Percentiles rank a stretch among this genome's conserved stretches.
These are phyloP conservation scores for Aegithalos caudatus DNA, from an alignment of 2,113 vertebrate genomes.

Conservation along the genomic window DNA sequence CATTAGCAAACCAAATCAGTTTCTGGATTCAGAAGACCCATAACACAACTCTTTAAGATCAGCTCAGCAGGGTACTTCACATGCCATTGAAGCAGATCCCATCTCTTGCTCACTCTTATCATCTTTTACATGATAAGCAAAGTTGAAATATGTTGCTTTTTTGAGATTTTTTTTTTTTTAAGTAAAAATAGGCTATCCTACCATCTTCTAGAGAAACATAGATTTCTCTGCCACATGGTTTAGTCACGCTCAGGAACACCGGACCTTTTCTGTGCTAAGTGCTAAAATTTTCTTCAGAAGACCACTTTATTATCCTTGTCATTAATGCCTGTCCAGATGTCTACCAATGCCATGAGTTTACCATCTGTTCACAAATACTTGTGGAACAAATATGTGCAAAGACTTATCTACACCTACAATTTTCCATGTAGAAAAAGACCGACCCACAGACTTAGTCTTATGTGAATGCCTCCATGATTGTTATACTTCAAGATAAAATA, in stretches of 20 bases:
- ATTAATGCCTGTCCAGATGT: constrained; percentile 21
- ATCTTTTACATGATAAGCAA: not conserved
- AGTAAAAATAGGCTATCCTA: not conserved
- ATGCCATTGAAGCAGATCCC: not conserved
- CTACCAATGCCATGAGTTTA: not conserved
- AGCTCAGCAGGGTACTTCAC: not conserved
- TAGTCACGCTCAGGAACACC: not conserved
- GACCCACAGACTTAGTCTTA: not conserved
- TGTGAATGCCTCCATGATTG: not conserved
- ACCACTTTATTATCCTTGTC: not conserved
- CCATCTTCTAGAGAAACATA: not conserved
- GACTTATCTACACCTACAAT: not conserved
- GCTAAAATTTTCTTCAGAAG: not conserved
- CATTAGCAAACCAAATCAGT: not conserved
- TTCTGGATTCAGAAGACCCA: not conserved
- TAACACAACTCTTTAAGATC: not conserved
- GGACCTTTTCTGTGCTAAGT: not conserved
- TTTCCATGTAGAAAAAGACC: not conserved
- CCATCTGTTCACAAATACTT: constrained; percentile 27
- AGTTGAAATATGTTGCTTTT: not conserved
- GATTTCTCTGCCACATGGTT: not conserved
- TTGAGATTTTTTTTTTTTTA: not conserved
- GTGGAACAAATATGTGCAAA: not conserved
- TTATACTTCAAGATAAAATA: not conserved
- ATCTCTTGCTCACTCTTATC: not conserved